Base-by-base conservation (phyloP, 1,140 invertebrate genomes). In the Listronotus oregonensis region DNA sequence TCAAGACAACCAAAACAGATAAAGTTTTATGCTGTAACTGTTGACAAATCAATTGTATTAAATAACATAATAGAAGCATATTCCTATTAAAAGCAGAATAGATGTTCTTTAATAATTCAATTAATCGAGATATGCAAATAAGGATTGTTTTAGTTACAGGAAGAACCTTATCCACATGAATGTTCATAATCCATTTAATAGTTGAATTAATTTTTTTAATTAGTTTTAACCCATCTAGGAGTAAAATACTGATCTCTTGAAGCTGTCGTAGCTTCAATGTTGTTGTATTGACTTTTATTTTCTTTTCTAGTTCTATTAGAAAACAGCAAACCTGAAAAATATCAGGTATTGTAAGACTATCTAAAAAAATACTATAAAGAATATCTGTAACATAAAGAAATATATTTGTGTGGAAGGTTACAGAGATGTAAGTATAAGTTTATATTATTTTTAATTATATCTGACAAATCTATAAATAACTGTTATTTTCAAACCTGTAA, bases 41-140 rank as follows among this genome's bases (percentile, higher is more conserved):
- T 75, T 92, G 90, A 15, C 87, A 77, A 50, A 91, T 85, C 75
- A 90, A 85, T 66, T 85, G 85, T 64, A 83, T 80, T 42, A 85
- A 85, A 75, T 86, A 85, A 34, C 84, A 78, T 37, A 86, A 84
- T 66, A 80, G 74, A 65, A 84, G 77, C 58, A 83, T 82, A 75
- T 91, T 83, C 47, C 85, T 79, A 5, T 82, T 84, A 49, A 89
- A 84, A 10, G 78, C 85, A 63, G 85, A 84, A 77, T 90, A 85
- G 69, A 95, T 84, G 12, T 86, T 85, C 80, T 95, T 95, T 8
- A 96, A 80, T 10, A 94, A 79, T 79, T 96, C 93, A 34, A 94
- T 83, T 10, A 96, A 80, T 75, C 87, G 85, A 80, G 93, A 96
- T 31, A 97, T 79, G 14, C 85, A 83, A 40, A 91, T 82, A 5